phyloP scores from a whole-genome alignment of 1,140 invertebrate species.

The Drosophila fuyamai region DNA sequence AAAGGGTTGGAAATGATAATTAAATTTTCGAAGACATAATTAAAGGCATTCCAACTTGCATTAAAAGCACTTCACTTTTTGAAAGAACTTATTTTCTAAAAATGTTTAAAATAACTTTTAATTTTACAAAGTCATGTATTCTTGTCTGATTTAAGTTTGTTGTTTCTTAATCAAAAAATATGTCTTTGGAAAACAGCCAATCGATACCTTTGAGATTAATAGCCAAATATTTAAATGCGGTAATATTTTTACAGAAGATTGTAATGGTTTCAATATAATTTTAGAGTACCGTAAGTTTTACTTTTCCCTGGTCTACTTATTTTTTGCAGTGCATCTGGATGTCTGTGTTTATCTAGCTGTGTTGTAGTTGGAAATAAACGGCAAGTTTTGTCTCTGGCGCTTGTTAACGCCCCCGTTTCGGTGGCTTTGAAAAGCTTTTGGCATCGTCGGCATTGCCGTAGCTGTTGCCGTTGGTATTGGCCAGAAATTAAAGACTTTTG shows the following conservation, averaged over 20 bases:
- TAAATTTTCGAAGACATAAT: not conserved
- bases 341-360: conserved; percentile 41
- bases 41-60: too few species aligned
- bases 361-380: conserved; percentile 63
- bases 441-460: conserved; percentile 32
- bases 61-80: too few species aligned
- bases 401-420: conserved; percentile 80
- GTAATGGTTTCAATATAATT: not conserved
- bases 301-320: not conserved
- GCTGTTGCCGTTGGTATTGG: conserved; percentile 67
- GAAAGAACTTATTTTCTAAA: too few species aligned
- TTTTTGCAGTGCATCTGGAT: conserved; percentile 29
- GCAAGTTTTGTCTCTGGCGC: conserved; percentile 71
- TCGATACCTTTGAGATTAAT: too few species aligned
- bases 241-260: too few species aligned
- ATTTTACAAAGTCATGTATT: too few species aligned
- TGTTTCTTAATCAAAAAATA: too few species aligned
- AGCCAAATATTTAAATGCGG: too few species aligned
- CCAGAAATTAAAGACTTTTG: conserved; percentile 80
- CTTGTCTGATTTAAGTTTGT: too few species aligned
- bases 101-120: too few species aligned
- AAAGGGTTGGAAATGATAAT: not conserved
- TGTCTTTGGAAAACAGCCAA: too few species aligned
- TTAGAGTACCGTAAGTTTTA: not conserved
- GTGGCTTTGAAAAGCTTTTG: conserved; percentile 73